Evolutionary conservation across 2,797 vertebrate genomes (phyloP).

Genomic region (Emys orbicularis): DNA sequence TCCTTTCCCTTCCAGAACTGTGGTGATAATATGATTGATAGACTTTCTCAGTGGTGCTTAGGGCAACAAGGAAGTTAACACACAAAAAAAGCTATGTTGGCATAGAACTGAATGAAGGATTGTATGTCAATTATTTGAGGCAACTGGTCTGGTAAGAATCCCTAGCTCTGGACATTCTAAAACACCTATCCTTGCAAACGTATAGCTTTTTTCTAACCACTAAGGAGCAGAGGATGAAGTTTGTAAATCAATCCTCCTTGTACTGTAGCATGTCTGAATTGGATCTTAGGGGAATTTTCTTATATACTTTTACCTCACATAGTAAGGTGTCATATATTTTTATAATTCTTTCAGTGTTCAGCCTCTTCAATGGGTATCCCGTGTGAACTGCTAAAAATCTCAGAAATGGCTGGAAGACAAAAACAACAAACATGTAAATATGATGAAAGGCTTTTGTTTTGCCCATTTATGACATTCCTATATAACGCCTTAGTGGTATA

Average conservation of each 20-base stretch:
- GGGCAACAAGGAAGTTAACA: background rate
- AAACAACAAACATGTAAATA: background rate
- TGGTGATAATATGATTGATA: background rate
- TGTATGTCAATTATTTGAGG: background rate
- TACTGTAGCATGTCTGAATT: background rate
- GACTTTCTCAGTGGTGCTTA: background rate
- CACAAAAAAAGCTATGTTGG: background rate
- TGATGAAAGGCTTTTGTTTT: background rate
- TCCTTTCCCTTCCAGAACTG: background rate
- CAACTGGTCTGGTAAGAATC: background rate
- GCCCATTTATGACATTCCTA: background rate
- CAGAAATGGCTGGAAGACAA: slow-evolving; percentile 62
- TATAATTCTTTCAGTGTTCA: slow-evolving; percentile 67
- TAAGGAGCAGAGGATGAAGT: background rate
- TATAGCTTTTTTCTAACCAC: background rate
- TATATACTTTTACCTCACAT: slow-evolving; percentile 85
- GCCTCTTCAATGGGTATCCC: slow-evolving; percentile 49
- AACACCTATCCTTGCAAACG: background rate
- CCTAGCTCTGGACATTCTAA: background rate
- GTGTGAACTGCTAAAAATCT: slow-evolving; percentile 63
- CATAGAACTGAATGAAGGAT: background rate
- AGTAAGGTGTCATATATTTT: slow-evolving; percentile 86
- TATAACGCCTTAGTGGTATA: rapidly evolving
- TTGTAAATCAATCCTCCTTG: background rate
- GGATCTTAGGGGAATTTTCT: background rate